Evolutionary conservation across 2,797 vertebrate species (phyloP), one percentile per base, ranked within the genome.

Genomic region (Cheracebus regulus): DNA sequence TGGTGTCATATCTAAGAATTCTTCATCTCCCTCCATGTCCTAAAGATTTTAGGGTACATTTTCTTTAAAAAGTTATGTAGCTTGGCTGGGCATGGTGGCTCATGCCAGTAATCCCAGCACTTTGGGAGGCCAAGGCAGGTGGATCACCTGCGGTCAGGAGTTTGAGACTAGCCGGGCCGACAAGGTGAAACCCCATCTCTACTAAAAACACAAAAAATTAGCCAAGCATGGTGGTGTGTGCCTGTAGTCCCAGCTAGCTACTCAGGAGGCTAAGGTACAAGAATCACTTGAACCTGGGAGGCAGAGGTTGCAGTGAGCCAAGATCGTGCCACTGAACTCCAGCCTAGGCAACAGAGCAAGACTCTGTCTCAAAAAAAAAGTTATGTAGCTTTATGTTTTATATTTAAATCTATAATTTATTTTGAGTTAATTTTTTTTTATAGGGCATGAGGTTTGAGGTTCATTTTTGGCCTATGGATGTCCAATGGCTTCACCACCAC

Each of bases 351-450:
- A 33, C 61, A 64, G 61, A 64, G 61, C 3, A 7, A 64, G 30
- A 64, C 61, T 30, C 28, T 64, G 30, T 17, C 14, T 64, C 14
- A 61, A 64, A 64, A 64, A 64, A 33, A 64, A 64, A 64, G 61
- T 33, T 17, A 64, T 15, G 30, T 55, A 75, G 14, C 26, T 97
- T 88, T 79, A 80, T 80, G 52, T 9, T 93, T 85, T 91, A 93
- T 26, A 85, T 82, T 72, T 80, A 93, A 84, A 93, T 70, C 6
- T 94, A 58, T 72, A 36, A 75, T 55, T 22, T 8, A 90, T 17
- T 90, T 79, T 93, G 85, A 61, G n/a, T 80, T 88, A 48, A 73
- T 61, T 88, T 91, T 80, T 82, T 80, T 82, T 73, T 79, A 87
- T 36, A 93, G 70, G 48, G 83, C 33, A 30, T 82, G 61, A 87